A percentile compares a stretch with the other conserved stretches of the same genome.
These are phyloP conservation scores for Pimpla rufipes DNA, from an alignment of 2,888 invertebrate species.

Conservation along the genomic window DNA sequence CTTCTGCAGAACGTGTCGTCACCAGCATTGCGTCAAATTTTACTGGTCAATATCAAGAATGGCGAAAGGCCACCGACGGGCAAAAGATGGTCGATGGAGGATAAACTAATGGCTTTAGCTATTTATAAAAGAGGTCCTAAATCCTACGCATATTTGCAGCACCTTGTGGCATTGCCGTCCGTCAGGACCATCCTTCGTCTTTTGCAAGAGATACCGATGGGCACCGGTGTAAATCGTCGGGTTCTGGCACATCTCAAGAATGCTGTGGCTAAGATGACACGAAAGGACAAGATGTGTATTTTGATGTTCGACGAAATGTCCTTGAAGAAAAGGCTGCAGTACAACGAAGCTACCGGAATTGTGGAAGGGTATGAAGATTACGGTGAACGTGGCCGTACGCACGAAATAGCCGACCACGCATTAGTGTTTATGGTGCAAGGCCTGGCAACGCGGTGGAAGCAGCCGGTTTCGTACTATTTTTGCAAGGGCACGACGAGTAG, in stretches of 20 bases:
- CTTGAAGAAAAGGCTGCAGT: conserved; percentile 14
- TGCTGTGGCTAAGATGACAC: neutral
- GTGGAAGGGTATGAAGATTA: conserved; percentile 29
- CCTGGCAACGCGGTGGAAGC: conserved; percentile 2
- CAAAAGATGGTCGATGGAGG: conserved; percentile 24
- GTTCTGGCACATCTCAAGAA: neutral
- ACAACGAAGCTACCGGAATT: neutral
- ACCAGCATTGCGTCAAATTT: neutral
- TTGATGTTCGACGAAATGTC: conserved; percentile 41
- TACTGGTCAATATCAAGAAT: neutral
- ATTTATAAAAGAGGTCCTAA: conserved; percentile 32
- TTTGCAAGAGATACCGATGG: conserved; percentile 12
- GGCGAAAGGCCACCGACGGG: neutral
- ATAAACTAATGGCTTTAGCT: conserved; percentile 8
- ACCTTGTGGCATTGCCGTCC: conserved; percentile 16
- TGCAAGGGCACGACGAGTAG: conserved; percentile 10
- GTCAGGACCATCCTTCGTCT: conserved; percentile 25
- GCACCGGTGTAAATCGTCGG: neutral
- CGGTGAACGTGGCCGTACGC: conserved; percentile 1
- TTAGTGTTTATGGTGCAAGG: conserved; percentile 26
- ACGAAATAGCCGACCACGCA: conserved; percentile 7
- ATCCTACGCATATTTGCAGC: conserved; percentile 24
- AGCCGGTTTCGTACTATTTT: conserved; percentile 11
- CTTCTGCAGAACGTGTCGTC: neutral
- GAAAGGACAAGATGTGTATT: neutral